Percentiles rank a stretch among this genome's conserved stretches.
Conservation (phyloP, 2,888 invertebrate species). For the Euzophera pinguis region DNA sequence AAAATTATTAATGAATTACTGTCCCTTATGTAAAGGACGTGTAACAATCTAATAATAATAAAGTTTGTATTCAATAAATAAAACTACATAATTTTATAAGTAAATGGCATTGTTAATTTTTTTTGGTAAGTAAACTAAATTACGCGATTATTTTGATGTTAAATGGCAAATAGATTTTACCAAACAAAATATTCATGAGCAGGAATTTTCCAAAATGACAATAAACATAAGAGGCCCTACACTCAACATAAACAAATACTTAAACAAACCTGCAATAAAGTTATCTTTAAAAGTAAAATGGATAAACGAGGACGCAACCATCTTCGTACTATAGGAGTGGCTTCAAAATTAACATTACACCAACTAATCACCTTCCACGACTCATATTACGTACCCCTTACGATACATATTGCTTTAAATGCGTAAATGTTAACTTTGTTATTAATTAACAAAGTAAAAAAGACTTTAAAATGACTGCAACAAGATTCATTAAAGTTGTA, state of each 20-base stretch:
- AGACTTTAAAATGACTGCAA: background rate
- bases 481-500: background rate
- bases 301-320: background rate
- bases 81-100: too few species aligned
- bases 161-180: too few species aligned
- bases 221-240: background rate
- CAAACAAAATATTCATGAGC: too few species aligned
- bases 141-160: too few species aligned
- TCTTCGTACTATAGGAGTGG: background rate
- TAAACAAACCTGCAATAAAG: background rate
- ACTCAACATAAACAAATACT: background rate
- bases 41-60: too few species aligned
- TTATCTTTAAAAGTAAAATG: slow-evolving; percentile 4
- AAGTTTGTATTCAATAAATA: too few species aligned
- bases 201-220: background rate
- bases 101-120: too few species aligned
- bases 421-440: background rate
- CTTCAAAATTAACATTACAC: slow-evolving; percentile 1
- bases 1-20: too few species aligned
- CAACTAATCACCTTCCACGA: background rate
- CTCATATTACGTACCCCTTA: background rate
- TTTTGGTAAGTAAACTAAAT: too few species aligned
- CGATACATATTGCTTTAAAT: background rate
- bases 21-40: too few species aligned
- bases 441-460: background rate